phyloP scores from a whole-genome alignment of 1,140 invertebrate species.

The Musca domestica region DNA sequence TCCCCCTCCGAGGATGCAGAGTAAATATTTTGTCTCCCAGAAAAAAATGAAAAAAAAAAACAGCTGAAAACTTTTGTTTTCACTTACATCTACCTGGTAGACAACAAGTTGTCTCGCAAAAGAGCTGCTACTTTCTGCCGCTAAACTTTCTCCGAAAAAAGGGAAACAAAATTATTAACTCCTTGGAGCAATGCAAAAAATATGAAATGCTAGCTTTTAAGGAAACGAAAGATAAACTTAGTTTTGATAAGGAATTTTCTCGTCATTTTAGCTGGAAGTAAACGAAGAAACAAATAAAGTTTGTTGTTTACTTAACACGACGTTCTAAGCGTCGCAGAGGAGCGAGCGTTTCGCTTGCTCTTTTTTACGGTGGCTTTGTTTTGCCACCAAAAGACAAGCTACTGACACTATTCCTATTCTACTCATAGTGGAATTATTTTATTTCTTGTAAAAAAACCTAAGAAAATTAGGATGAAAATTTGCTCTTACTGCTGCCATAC shows the following conservation, averaged over 20 bases:
- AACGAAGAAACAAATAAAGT: neutral
- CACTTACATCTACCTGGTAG: neutral
- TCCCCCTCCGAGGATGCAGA: too few species aligned
- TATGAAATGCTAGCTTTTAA: neutral
- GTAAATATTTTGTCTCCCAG: neutral
- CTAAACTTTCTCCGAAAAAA: neutral
- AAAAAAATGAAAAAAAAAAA: neutral
- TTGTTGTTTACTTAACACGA: neutral
- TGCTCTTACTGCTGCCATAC: too few species aligned
- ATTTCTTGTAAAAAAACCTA: too few species aligned
- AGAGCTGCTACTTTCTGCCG: neutral
- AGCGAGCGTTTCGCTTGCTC: too few species aligned
- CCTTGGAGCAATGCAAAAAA: neutral
- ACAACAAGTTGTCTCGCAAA: too few species aligned
- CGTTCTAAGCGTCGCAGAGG: too few species aligned
- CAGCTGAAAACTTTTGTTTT: neutral
- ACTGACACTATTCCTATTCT: too few species aligned
- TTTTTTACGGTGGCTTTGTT: too few species aligned
- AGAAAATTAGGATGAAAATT: too few species aligned
- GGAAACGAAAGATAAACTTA: neutral
- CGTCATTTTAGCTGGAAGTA: constrained; percentile 1
- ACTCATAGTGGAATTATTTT: too few species aligned
- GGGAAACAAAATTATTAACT: neutral
- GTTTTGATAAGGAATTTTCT: constrained; percentile 1
- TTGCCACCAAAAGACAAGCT: too few species aligned